Percentiles rank a stretch among this genome's conserved stretches.
These are phyloP conservation scores for Dryas iulia DNA, from an alignment of 1,140 invertebrate species.

Conservation along the genomic window DNA sequence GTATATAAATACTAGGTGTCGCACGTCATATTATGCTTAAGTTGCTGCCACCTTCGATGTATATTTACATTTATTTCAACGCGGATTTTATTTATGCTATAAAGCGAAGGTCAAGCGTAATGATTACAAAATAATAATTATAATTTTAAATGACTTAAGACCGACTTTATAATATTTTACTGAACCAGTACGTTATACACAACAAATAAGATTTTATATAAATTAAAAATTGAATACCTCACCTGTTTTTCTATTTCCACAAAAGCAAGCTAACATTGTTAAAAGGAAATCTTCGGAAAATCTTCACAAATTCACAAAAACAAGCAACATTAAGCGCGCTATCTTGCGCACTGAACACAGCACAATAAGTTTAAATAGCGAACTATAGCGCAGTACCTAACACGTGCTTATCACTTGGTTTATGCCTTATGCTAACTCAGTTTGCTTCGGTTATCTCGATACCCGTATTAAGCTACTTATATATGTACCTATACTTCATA, in stretches of 20 bases:
- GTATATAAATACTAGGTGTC: too few species aligned
- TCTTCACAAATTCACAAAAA: slow-evolving; percentile 41
- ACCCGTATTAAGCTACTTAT: background rate
- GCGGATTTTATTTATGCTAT: background rate
- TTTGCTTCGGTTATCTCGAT: slow-evolving; percentile 41
- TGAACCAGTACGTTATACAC: background rate
- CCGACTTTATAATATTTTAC: background rate
- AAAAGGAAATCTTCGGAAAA: slow-evolving; percentile 31
- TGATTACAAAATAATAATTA: background rate
- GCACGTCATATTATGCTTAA: background rate
- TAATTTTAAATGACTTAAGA: background rate
- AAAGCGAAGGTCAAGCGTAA: background rate
- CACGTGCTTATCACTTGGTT: slow-evolving; percentile 65
- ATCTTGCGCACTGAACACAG: slow-evolving; percentile 65
- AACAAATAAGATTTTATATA: background rate
- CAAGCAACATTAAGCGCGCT: slow-evolving; percentile 56
- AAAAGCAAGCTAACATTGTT: slow-evolving; percentile 66
- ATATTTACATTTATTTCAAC: background rate
- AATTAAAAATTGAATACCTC: slow-evolving; percentile 19
- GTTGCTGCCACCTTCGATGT: background rate
- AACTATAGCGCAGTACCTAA: slow-evolving; percentile 43
- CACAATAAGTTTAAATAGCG: slow-evolving; percentile 55
- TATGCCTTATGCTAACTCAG: slow-evolving; percentile 38
- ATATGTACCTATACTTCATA: too few species aligned
- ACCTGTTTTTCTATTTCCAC: slow-evolving; percentile 63